Base-by-base conservation (phyloP, 2,113 vertebrate species). In the Leptocoma aspasia region DNA sequence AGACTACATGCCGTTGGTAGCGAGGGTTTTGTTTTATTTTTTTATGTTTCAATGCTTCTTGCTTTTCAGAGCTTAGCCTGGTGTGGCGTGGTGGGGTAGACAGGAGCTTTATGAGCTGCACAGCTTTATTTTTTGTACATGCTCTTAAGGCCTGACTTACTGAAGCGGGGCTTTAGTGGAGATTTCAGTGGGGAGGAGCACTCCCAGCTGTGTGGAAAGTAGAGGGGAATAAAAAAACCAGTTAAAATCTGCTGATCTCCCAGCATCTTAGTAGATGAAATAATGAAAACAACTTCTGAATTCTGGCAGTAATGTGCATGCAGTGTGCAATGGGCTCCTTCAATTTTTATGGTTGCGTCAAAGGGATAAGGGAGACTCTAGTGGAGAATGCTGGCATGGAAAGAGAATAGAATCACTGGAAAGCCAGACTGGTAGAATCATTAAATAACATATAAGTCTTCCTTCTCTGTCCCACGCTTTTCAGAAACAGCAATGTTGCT, bases 1-100 rank as follows among this genome's bases (percentile, higher is more conserved):
- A 0, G 12, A 0, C 13, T 24, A 2, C 30, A 3, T 6, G 21
- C 30, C 7, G 0, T 7, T 35, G 30, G 4, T 7, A 15, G 33
- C 10, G n/a, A 1, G 4, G 20, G 30, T 3, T 52, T 60, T 33
- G 37, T 14, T 37, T 60, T 56, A 8, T 54, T 80, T 41, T 37
- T 49, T 16, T 21, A 3, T n/a, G 33, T 33, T 39, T 53, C 11
- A n/a, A 2, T 4, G 2, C 10, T 47, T 26, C 3, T 17, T 42
- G 23, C 17, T 9, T 63, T 79, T 35, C 18, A n/a, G 33, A n/a
- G 5, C 24, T 81, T 23, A 27, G 53, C 30, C 4, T 72, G 31
- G 17, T 22, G 3, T 42, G 16, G 18, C 6, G 7, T 23, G 6
- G 2, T 28, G 42, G 15, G 44, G 39, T 26, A 14, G 37, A 7